Conservation (phyloP, 2,113 vertebrate genomes). For the Cynoglossus semilaevis region DNA sequence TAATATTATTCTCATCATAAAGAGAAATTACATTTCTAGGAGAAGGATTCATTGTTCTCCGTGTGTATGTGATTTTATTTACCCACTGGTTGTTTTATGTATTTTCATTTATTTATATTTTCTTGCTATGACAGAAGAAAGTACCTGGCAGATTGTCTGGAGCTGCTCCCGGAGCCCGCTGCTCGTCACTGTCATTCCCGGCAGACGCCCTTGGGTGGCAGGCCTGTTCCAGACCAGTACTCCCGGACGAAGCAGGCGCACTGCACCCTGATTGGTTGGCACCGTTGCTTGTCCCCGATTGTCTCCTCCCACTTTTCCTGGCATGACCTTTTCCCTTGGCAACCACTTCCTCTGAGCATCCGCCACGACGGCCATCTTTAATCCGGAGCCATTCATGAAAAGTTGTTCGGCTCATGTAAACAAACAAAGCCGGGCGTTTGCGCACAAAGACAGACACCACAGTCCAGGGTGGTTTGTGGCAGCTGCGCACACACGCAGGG, state of each 20-base stretch:
- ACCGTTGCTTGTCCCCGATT: constrained; percentile 55
- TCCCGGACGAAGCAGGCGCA: constrained; percentile 44
- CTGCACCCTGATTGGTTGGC: constrained; percentile 63
- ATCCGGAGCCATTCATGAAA: constrained; percentile 75
- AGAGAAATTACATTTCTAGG: too few relatives aligned
- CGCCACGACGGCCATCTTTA: constrained; percentile 76
- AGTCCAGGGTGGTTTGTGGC: constrained; percentile 28
- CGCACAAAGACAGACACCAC: constrained; percentile 2
- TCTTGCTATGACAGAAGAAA: background rate
- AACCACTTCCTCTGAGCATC: constrained; percentile 81
- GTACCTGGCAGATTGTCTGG: background rate
- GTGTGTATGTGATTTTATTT: too few relatives aligned
- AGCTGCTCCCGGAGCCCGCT: too few relatives aligned
- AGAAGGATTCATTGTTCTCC: too few relatives aligned
- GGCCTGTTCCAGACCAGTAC: constrained; percentile 39
- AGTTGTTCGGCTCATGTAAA: constrained; percentile 66
- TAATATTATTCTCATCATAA: too few relatives aligned
- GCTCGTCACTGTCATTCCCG: constrained; percentile 37
- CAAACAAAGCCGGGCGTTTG: constrained; percentile 35
- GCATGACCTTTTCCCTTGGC: constrained; percentile 79
- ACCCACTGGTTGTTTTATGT: too few relatives aligned
- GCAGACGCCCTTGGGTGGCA: constrained; percentile 58
- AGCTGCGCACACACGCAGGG: constrained; percentile 10
- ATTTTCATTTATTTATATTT: background rate
- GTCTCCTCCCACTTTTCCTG: constrained; percentile 72